Evolutionary conservation across 92 coral and sea anemone genomes (phyloP).

Genomic region (Epizoanthus stellaris): DNA sequence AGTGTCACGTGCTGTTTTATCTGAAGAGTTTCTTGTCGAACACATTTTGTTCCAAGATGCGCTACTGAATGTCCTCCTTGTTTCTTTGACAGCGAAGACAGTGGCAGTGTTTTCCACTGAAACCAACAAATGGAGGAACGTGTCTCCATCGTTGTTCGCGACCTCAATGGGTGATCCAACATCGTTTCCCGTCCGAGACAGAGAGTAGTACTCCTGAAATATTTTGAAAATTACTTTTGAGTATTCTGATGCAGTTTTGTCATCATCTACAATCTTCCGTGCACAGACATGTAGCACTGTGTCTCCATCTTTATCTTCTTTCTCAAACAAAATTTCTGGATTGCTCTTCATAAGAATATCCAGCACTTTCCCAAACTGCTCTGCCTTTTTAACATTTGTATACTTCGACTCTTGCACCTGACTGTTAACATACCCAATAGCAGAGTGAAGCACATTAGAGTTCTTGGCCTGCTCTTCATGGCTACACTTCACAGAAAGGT

Average conservation of each 20-base stretch:
- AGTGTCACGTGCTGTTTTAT: not conserved
- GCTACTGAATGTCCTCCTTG: not conserved
- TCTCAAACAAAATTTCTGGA: not conserved
- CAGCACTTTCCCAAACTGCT: not conserved
- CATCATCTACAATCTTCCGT: not conserved
- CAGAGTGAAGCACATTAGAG: slow-evolving; percentile 1
- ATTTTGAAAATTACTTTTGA: not conserved
- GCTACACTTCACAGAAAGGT: not conserved
- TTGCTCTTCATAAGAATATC: not conserved
- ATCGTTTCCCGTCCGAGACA: not conserved
- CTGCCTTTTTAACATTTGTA: slow-evolving; percentile 1
- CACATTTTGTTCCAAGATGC: not conserved
- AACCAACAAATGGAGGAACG: not conserved
- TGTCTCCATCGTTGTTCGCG: slow-evolving; percentile 1
- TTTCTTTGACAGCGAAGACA: not conserved
- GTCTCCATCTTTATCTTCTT: not conserved
- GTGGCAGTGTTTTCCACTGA: not conserved
- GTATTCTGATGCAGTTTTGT: not conserved
- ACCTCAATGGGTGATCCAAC: not conserved
- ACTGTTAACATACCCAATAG: not conserved
- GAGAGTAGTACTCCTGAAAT: too few relatives aligned
- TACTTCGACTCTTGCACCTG: not conserved
- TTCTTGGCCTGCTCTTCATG: not conserved
- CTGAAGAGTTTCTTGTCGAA: not conserved
- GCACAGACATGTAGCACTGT: slow-evolving; percentile 2